phyloP scores from a whole-genome alignment of 2,888 invertebrate genomes.

The Neria commutata region DNA sequence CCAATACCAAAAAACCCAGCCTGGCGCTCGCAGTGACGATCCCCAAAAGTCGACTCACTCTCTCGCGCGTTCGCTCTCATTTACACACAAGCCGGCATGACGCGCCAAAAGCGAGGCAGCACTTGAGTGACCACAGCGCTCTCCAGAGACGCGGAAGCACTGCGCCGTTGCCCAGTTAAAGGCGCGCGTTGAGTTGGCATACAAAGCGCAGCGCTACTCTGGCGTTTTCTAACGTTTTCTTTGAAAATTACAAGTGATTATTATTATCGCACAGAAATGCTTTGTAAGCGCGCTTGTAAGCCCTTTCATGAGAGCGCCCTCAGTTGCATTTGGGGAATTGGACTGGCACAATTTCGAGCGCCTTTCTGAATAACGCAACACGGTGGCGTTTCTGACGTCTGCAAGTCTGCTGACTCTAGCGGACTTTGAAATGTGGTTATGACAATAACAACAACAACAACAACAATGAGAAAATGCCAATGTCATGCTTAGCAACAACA shows the following conservation, averaged over 20 bases:
- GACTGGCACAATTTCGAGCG: conserved; percentile 1
- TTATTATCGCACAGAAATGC: not conserved
- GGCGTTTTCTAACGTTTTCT: too few species aligned
- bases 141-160: too few species aligned
- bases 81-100: too few species aligned
- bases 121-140: too few species aligned
- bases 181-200: too few species aligned
- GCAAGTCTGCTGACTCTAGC: conserved; percentile 29
- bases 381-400: conserved; percentile 35
- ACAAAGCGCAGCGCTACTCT: too few species aligned
- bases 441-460: not conserved
- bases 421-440: not conserved
- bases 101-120: too few species aligned
- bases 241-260: conserved; percentile 3
- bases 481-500: not conserved
- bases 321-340: conserved; percentile 12
- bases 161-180: too few species aligned
- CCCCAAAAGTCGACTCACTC: too few species aligned
- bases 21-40: too few species aligned
- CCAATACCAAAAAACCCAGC: too few species aligned
- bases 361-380: conserved; percentile 23
- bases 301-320: not conserved
- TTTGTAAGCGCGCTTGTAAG: not conserved
- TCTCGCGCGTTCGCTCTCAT: too few species aligned
- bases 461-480: not conserved